Percentiles rank a stretch among this genome's conserved stretches.
These are phyloP conservation scores for Esperia sulphurella DNA, from an alignment of 2,888 invertebrate genomes.

Conservation along the genomic window DNA sequence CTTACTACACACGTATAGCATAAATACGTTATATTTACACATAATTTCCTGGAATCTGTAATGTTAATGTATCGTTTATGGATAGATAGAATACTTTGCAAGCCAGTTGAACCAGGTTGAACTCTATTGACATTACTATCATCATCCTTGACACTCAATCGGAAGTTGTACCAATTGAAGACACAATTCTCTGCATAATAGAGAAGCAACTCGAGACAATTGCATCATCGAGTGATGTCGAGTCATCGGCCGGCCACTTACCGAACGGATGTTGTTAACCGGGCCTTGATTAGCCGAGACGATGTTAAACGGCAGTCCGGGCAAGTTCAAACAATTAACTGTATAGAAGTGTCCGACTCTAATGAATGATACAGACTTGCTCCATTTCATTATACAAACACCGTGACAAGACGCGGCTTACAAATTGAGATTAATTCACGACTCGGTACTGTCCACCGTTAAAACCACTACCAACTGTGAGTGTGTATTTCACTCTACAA, in stretches of 20 bases:
- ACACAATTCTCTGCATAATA: slow-evolving; percentile 47
- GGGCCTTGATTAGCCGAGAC: slow-evolving; percentile 73
- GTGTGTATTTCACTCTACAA: slow-evolving; percentile 13
- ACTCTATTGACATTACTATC: slow-evolving; percentile 46
- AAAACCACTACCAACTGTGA: slow-evolving; percentile 1
- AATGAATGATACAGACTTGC: slow-evolving; percentile 74
- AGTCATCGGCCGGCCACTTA: slow-evolving; percentile 73
- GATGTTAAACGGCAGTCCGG: slow-evolving; percentile 69
- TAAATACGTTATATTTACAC: not conserved
- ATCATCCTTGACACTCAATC: slow-evolving; percentile 70
- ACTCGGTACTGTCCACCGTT: slow-evolving; percentile 36
- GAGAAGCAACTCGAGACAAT: slow-evolving; percentile 48
- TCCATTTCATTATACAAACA: slow-evolving; percentile 73
- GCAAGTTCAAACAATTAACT: slow-evolving; percentile 78
- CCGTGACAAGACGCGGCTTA: slow-evolving; percentile 69
- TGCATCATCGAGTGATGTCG: slow-evolving; percentile 65
- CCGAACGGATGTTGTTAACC: slow-evolving; percentile 75
- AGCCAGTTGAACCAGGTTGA: slow-evolving; percentile 18
- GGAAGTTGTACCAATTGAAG: slow-evolving; percentile 62
- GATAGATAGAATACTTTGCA: not conserved
- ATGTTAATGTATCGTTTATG: too few relatives aligned
- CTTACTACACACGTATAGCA: not conserved
- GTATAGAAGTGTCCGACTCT: slow-evolving; percentile 77
- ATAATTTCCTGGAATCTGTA: not conserved
- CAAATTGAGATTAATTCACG: slow-evolving; percentile 76